Base-by-base conservation (phyloP, 1,140 invertebrate genomes). In the Drosophila erecta region DNA sequence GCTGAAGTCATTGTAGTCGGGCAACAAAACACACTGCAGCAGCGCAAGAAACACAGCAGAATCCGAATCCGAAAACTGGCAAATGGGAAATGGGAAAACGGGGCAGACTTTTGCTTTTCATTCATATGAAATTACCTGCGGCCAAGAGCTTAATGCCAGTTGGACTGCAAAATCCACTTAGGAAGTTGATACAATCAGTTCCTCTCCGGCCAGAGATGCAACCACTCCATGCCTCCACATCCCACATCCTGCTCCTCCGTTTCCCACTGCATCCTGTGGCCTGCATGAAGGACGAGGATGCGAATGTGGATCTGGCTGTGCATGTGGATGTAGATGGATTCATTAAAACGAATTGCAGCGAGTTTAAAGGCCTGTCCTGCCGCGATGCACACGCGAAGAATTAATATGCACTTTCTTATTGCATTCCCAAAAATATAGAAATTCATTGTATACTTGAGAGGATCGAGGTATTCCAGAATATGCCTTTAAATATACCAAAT, bases 111-210 rank as follows among this genome's bases (percentile, higher is more conserved):
- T 84, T 89, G 84, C 85, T 85, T 89, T 89, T 89, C 84, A 89
- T 89, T 89, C 84, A 89, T 89, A 89, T 60, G 85, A 89, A 89
- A 89, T 89, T 89, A 89, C 84, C 84, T 89, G 84, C 73, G 84
- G 85, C 84, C 85, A 80, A 90, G 85, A 90, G 80, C 84, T 83
- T 89, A 89, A 89, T 90, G 84, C 84, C 84, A 89, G 84, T 90
- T 84, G 84, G 85, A 89, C 84, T 89, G 84, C 84, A 90, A 89
- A 89, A 89, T 89, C 84, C 84, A 84, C 84, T 89, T 89, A 89
- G 84, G 85, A 89, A 89, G 84, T 89, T 89, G 84, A 89, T 89
- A 89, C 79, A 89, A 89, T 89, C 84, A 89, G 84, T 79, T 87
- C 62, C 77, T 81, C 81, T 80, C 81, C 46, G 64, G 64, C 46